phyloP scores from a whole-genome alignment of 2,113 vertebrate genomes.

The Prionailurus viverrinus region DNA sequence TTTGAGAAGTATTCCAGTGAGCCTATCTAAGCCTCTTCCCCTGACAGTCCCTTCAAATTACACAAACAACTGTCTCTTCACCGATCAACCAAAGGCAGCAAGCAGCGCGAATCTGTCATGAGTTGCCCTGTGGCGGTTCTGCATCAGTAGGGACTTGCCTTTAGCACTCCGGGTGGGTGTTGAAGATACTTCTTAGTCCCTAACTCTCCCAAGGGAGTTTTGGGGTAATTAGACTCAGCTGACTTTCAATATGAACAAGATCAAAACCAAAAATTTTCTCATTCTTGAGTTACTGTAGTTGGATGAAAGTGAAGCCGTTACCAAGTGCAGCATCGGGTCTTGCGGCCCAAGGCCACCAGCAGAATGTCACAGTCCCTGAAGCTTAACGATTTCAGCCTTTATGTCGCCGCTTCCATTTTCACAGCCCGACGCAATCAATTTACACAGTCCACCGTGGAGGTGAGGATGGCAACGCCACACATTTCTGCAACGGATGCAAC shows the following conservation, averaged over 20 bases:
- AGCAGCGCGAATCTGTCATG: neutral
- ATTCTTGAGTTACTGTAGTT: conserved; percentile 8
- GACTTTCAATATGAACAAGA: neutral
- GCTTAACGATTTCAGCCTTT: neutral
- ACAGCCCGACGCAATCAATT: conserved; percentile 13
- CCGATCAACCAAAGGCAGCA: neutral
- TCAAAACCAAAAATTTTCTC: neutral
- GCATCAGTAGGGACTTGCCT: neutral
- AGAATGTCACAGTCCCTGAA: neutral
- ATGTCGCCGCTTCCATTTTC: neutral
- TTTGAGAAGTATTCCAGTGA: neutral
- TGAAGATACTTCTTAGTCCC: neutral
- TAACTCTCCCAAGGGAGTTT: neutral
- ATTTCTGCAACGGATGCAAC: neutral
- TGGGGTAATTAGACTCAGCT: neutral
- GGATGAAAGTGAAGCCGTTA: neutral
- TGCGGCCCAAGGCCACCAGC: neutral
- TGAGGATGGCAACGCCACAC: neutral
- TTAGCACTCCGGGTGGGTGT: neutral
- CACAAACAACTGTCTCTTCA: neutral
- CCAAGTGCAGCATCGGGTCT: neutral
- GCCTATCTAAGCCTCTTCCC: neutral
- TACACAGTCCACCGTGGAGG: neutral
- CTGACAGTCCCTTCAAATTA: neutral
- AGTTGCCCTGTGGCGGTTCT: rapidly evolving